Percentiles rank a stretch among this genome's conserved stretches.
Evolutionary conservation across 2,888 invertebrate genomes (phyloP).

Genomic region (Acanthacorydalis orientalis): DNA sequence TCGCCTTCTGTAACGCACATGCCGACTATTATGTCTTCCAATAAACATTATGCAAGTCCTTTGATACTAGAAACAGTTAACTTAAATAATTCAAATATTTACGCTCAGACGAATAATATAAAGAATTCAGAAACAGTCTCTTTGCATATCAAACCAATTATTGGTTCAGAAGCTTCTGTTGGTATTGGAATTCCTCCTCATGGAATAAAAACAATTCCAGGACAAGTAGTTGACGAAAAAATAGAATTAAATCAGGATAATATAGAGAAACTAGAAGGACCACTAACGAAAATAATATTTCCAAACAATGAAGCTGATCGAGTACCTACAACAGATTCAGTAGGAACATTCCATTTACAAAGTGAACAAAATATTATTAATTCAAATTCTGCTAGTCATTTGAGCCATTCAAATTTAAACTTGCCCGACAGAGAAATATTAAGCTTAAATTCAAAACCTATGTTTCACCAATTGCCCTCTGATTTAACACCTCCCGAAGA

Average conservation of each 20-base stretch:
- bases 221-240: conserved; percentile 25
- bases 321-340: neutral
- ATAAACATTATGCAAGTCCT: no score
- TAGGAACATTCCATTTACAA: neutral
- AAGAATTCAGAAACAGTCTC: conserved; percentile 11
- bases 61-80: no score
- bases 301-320: conserved; percentile 11
- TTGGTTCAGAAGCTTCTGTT: conserved; percentile 23
- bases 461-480: conserved; percentile 27
- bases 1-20: no score
- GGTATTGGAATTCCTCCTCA: conserved; percentile 24
- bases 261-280: conserved; percentile 16
- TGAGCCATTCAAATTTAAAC: conserved; percentile 3
- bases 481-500: conserved; percentile 29
- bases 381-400: conserved; percentile 10
- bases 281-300: conserved; percentile 21
- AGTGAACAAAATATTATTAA: conserved; percentile 11
- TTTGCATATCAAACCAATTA: conserved; percentile 23
- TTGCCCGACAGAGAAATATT: conserved; percentile 19
- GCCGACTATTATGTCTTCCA: no score
- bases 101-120: no score
- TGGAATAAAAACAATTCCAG: conserved; percentile 20
- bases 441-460: conserved; percentile 23
- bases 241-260: conserved; percentile 16
- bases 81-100: no score